Conservation (phyloP, 2,797 vertebrate genomes). For the Notolabrus celidotus region DNA sequence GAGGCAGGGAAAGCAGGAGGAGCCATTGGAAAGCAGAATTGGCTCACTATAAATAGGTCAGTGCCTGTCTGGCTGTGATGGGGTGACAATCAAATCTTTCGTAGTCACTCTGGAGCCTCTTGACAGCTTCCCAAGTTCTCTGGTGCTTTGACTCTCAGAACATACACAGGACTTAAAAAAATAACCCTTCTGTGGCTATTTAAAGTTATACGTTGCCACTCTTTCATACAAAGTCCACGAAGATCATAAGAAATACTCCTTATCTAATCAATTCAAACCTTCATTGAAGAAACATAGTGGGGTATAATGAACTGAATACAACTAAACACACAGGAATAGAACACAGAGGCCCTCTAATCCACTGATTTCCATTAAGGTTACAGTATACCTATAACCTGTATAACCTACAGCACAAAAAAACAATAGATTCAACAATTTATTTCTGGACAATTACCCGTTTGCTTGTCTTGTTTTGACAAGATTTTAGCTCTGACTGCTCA, state of each 20-base stretch:
- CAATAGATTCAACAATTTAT: too few relatives aligned
- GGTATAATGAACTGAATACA: too few relatives aligned
- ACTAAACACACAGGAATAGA: neutral
- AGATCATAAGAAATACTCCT: neutral
- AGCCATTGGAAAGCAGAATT: conserved; percentile 68
- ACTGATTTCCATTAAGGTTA: neutral
- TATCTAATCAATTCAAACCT: neutral
- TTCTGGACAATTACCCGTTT: too few relatives aligned
- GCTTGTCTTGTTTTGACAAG: neutral
- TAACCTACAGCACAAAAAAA: neutral
- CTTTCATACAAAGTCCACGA: neutral
- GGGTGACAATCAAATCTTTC: conserved; percentile 76
- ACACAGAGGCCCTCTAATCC: too few relatives aligned
- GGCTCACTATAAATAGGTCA: conserved; percentile 75
- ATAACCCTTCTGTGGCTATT: conserved; percentile 7
- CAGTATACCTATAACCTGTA: neutral
- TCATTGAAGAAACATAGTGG: too few relatives aligned
- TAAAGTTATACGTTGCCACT: conserved; percentile 1
- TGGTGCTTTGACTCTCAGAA: conserved; percentile 45
- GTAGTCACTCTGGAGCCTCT: conserved; percentile 65
- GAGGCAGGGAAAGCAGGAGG: conserved; percentile 52
- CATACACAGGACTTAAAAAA: conserved; percentile 30
- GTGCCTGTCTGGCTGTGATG: conserved; percentile 69
- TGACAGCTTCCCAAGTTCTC: conserved; percentile 53
- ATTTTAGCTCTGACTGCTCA: neutral